Base-by-base conservation (phyloP, 2,113 vertebrate genomes). In the Sturnus vulgaris region DNA sequence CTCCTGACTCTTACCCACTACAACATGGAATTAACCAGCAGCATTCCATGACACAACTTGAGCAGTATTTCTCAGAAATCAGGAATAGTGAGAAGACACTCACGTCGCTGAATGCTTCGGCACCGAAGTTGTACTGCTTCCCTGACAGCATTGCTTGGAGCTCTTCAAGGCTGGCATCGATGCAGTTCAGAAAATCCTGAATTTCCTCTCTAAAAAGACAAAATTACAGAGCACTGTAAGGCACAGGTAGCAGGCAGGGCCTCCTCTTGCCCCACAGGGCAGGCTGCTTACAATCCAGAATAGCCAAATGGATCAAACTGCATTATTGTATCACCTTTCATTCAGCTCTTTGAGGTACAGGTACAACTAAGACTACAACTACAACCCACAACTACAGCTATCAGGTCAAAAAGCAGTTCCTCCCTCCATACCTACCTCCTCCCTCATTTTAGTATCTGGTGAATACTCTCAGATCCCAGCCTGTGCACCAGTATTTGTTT, bases 161-260 rank as follows among this genome's bases (percentile, higher is more conserved):
- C 19, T 98, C 95, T 55, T 96, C 96, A 10, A 97, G 92, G 64
- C 96, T 98, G 42, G 83, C 89, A 65, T 97, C 95, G 3, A 96
- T 97, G 72, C 87, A 95, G 33, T 97, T 96, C 56, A 97, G 92
- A 83, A 97, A 98, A 82, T 97, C 97, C 60, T 96, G 90, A 20
- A 95, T 97, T 81, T 98, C 95, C 69, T 97, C 94, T 47, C 97
- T 98, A 70, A 42, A 90, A 95, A 76, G 46, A 90, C 55, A 94
- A 60, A 92, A 91, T 40, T 3, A 95, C 13, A 25, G 0, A n/a
- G 22, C 21, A 40, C 28, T 52, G 39, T 78, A 50, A 91, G 56
- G 64, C 79, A 66, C 3, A 28, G 47, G 3, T 9, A 11, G 46
- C 70, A 91, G 18, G 17, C 15, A 33, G 27, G 35, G 28, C 47